These are phyloP conservation scores for Beroe forskalii DNA, from an alignment of 37 sponge, comb jelly and placozoan species.

Conservation along the genomic window DNA sequence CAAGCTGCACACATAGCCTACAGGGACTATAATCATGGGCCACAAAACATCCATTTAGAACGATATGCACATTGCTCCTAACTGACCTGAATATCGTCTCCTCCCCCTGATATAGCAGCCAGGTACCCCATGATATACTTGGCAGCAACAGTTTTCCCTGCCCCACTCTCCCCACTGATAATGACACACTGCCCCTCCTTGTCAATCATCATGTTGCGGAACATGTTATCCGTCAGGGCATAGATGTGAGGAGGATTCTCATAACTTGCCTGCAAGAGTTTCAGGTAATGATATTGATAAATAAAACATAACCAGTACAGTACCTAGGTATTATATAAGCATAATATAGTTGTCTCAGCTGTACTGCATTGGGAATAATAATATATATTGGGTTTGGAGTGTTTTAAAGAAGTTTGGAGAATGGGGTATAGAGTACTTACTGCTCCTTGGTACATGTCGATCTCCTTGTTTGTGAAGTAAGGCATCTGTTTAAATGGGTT, in stretches of 20 bases:
- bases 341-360: too few species aligned
- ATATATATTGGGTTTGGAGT: too few species aligned
- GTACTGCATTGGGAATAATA: too few species aligned
- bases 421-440: constrained; percentile 85
- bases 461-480: constrained; percentile 94
- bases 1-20: not conserved
- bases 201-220: constrained; percentile 97
- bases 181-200: constrained; percentile 97
- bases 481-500: constrained; percentile 96
- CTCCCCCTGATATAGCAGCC: constrained; percentile 93
- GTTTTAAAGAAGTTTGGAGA: too few species aligned
- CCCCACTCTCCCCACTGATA: constrained; percentile 98
- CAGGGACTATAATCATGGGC: too few species aligned
- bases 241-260: constrained; percentile 98
- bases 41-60: not conserved
- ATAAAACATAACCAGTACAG: too few species aligned
- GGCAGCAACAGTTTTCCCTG: constrained; percentile 95
- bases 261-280: constrained; percentile 81
- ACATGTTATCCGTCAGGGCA: constrained; percentile 96
- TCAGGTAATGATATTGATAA: not conserved
- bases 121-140: constrained; percentile 97
- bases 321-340: too few species aligned
- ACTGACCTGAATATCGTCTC: constrained; percentile 79
- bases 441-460: constrained; percentile 94
- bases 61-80: not conserved